Evolutionary conservation across 1,140 invertebrate genomes (phyloP), one percentile per base, ranked within the genome.

Genomic region (Euglossa dilemma): DNA sequence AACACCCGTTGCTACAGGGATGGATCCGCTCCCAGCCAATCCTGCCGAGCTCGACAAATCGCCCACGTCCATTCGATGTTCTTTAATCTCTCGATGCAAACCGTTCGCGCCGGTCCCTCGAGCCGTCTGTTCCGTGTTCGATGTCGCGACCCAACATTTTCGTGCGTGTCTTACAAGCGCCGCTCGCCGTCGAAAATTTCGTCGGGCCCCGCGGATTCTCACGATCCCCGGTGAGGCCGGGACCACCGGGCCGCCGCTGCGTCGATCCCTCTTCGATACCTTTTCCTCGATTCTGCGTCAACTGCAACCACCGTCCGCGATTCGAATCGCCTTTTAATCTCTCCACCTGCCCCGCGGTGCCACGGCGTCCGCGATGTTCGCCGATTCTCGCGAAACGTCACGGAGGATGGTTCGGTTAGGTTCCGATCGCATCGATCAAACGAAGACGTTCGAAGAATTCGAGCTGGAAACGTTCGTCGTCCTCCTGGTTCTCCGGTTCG

Each of bases 41-140:
- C 87, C 90, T 85, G 86, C 91, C 73, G 87, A 85, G 87, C 88
- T 90, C 82, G 91, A 90, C 79, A 90, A 80, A 87, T 92, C 91
- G 80, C 91, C 91, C 90, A 93, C 92, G 91, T 94, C 93, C 93
- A 93, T 94, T 89, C 93, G 93, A 91, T 77, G 87, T 87, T 28
- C 84, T 90, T 91, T 92, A 92, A 85, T 91, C 83, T 86, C 87
- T 81, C 86, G 89, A 75, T 89, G 85, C 84, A 69, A 85, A 80
- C 84, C 86, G 87, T 83, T 72, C 61, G 67, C 75, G 83, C 80
- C 86, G 74, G 72, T 80, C 76, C 83, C 73, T 66, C 79, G 86
- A 83, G 83, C 84, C 85, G 52, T 75, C 87, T 87, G 87, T 90
- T 89, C 83, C 83, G 86, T 74, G 80, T 84, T 77, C 78, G 59